Percentiles rank a stretch among this genome's conserved stretches.
phyloP scores from a whole-genome alignment of 2,888 invertebrate genomes.

The Hydropsyche betteni region DNA sequence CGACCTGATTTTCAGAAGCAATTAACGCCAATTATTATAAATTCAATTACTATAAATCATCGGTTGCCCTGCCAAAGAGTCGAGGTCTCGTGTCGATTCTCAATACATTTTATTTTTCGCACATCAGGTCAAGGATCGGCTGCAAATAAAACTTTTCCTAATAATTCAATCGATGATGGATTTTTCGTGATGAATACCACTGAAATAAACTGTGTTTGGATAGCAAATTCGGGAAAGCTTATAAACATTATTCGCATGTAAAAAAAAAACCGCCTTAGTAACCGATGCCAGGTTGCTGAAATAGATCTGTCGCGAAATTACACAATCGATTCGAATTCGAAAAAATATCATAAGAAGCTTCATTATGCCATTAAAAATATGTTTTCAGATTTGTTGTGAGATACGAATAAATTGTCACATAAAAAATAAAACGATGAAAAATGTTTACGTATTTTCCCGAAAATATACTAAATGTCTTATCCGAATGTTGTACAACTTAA shows the following conservation, averaged over 20 bases:
- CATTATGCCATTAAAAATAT: too few relatives aligned
- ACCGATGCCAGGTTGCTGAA: conserved; percentile 4
- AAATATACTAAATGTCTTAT: conserved; percentile 18
- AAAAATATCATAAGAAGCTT: not conserved
- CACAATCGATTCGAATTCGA: not conserved
- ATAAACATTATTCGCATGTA: not conserved
- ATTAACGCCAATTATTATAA: not conserved
- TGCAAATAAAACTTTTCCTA: conserved; percentile 5
- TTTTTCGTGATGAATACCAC: too few relatives aligned
- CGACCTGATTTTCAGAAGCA: not conserved
- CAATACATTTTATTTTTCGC: not conserved
- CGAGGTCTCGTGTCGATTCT: conserved; percentile 26
- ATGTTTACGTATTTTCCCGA: not conserved
- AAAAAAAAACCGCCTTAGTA: too few relatives aligned
- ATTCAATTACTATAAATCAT: conserved; percentile 17
- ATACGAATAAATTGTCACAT: not conserved
- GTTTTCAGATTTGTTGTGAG: too few relatives aligned
- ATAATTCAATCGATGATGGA: not conserved
- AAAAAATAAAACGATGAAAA: not conserved
- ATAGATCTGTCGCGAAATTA: conserved; percentile 23
- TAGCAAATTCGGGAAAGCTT: not conserved
- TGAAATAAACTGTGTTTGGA: too few relatives aligned
- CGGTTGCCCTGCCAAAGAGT: conserved; percentile 1
- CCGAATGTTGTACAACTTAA: conserved; percentile 2
- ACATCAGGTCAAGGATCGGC: conserved; percentile 18